Percentiles rank a stretch among this genome's conserved stretches.
Evolutionary conservation across 2,797 vertebrate genomes (phyloP).

Genomic region (Setipinna tenuifilis): DNA sequence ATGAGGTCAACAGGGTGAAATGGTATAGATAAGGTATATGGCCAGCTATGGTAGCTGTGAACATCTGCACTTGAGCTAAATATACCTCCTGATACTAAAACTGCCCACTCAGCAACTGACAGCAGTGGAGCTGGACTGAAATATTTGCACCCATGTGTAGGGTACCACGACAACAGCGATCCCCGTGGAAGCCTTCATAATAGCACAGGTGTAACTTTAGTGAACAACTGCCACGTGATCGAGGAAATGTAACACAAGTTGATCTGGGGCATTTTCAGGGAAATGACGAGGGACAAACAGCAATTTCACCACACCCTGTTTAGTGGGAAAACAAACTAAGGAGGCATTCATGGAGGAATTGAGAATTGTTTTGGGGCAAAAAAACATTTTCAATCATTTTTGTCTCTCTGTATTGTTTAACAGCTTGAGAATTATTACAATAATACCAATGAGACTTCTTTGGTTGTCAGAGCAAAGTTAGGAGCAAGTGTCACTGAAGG

Average conservation of each 20-base stretch:
- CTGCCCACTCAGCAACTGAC: background rate
- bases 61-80: constrained; percentile 2
- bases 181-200: background rate
- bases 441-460: background rate
- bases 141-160: background rate
- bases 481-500: background rate
- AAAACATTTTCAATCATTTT: background rate
- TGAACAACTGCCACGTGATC: background rate
- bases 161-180: background rate
- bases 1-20: background rate
- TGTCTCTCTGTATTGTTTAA: background rate
- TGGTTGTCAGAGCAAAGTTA: background rate
- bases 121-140: background rate
- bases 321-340: too few relatives aligned
- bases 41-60: background rate
- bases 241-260: background rate
- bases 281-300: background rate
- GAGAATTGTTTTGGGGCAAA: too few relatives aligned
- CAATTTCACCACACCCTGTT: background rate
- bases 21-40: background rate
- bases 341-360: too few relatives aligned
- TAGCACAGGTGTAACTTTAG: background rate
- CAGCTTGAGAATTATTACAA: background rate
- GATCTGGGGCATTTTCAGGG: too few relatives aligned
- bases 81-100: constrained; percentile 17